These are phyloP conservation scores for Sandelia bainsii DNA, from an alignment of 2,797 vertebrate genomes.

Conservation along the genomic window DNA sequence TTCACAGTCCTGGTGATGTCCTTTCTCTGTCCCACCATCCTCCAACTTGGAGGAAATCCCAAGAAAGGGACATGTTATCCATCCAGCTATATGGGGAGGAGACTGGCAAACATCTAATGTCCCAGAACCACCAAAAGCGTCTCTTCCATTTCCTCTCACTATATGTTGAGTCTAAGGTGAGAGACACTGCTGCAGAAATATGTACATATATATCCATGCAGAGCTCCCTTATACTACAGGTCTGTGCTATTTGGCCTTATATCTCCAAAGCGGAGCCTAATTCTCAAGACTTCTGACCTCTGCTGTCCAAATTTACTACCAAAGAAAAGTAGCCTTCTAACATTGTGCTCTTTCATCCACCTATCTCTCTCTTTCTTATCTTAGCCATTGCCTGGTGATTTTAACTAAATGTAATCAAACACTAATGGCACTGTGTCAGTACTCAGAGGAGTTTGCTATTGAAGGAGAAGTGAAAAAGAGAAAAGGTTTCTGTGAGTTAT, in stretches of 20 bases:
- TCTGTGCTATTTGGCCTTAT: constrained; percentile 53
- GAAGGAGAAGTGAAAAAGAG: constrained; percentile 12
- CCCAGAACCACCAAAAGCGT: constrained; percentile 8
- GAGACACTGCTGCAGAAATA: constrained; percentile 19
- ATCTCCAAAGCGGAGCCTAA: constrained; percentile 55
- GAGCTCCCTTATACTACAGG: constrained; percentile 13
- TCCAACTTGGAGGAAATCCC: constrained; percentile 1
- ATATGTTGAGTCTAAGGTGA: neutral
- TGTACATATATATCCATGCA: constrained; percentile 26
- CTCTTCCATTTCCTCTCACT: neutral
- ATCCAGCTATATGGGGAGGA: constrained; percentile 2
- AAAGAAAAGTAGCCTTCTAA: constrained; percentile 42
- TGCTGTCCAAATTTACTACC: constrained; percentile 50
- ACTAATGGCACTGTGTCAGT: constrained; percentile 12
- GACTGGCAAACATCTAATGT: constrained; percentile 3
- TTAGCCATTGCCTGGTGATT: constrained; percentile 48
- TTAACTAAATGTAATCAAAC: constrained; percentile 59
- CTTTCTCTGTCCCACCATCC: constrained; percentile 7
- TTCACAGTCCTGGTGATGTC: constrained; percentile 42
- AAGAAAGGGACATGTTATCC: constrained; percentile 8
- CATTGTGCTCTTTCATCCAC: constrained; percentile 25
- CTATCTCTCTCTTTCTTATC: constrained; percentile 45
- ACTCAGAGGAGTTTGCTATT: neutral
- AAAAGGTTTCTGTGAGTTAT: neutral
- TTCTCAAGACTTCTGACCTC: constrained; percentile 63